phyloP scores from a whole-genome alignment of 2,888 invertebrate genomes.

The Melinaea menophilus region DNA sequence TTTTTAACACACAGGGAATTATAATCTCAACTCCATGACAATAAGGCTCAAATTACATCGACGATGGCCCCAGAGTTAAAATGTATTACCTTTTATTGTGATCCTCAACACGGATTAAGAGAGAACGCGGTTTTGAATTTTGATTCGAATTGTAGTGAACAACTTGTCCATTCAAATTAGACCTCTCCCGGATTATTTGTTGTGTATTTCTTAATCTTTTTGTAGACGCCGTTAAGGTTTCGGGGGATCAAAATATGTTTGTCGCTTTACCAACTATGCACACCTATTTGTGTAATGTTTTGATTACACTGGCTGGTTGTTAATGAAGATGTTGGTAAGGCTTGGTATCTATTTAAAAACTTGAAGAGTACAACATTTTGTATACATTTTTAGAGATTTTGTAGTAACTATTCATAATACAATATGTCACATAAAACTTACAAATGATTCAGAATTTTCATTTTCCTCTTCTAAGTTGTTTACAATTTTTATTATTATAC shows the following conservation, averaged over 20 bases:
- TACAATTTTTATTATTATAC: too few species aligned
- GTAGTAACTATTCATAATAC: too few species aligned
- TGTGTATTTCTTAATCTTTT: conserved; percentile 48
- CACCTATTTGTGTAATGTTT: conserved; percentile 73
- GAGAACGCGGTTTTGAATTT: conserved; percentile 78
- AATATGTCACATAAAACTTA: too few species aligned
- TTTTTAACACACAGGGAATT: conserved; percentile 52
- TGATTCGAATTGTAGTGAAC: conserved; percentile 73
- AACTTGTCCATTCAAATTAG: conserved; percentile 63
- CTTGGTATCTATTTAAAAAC: too few species aligned
- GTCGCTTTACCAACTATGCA: conserved; percentile 62
- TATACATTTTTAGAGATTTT: too few species aligned
- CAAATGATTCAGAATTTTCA: too few species aligned
- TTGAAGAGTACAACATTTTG: too few species aligned
- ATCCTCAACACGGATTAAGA: conserved; percentile 78
- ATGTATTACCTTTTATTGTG: conserved; percentile 79
- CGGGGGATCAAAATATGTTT: conserved; percentile 45
- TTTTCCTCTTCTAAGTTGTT: too few species aligned
- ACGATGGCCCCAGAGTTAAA: conserved; percentile 58
- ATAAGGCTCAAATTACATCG: conserved; percentile 52
- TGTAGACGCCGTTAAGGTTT: conserved; percentile 34
- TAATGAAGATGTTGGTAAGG: conserved; percentile 45
- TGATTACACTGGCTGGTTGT: conserved; percentile 71
- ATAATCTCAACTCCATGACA: conserved; percentile 43
- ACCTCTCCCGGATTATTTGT: conserved; percentile 60